Base-by-base conservation (phyloP, 92 coral and sea anemone species). In the Phymanthus crucifer region DNA sequence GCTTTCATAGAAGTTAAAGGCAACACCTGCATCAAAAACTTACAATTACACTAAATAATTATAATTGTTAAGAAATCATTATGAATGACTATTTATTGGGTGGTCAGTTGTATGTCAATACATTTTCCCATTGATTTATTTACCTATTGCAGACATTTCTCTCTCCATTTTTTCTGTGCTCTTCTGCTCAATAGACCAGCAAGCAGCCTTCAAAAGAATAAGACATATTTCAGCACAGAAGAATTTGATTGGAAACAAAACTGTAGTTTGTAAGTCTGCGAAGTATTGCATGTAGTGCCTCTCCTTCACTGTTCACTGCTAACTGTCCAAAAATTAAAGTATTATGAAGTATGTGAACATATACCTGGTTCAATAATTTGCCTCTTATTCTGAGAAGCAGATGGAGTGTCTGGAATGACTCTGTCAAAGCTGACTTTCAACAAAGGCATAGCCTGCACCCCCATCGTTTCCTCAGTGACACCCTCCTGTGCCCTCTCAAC, bases 311-410 rank as follows among this genome's bases (percentile, higher is more conserved):
- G n/a, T n/a, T n/a, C n/a, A n/a, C n/a, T n/a, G n/a, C n/a, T n/a
- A n/a, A n/a, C n/a, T n/a, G n/a, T n/a, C n/a, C n/a, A n/a, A n/a
- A n/a, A n/a, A n/a, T n/a, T n/a, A n/a, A n/a, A n/a, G n/a, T n/a
- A n/a, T n/a, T n/a, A n/a, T n/a, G n/a, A n/a, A n/a, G 34, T 8
- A 24, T 24, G 3, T 23, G n/a, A 40, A 65, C 57, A 6, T 31
- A 74, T 83, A 83, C 87, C 87, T 83, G 87, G 58, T 83, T 83
- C 12, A 83, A 68, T 29, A 83, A 74, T 56, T 82, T 82, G 21
- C 86, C 79, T 70, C 77, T 82, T 17, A 82, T 82, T 47, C 86
- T 34, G 19, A 83, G 81, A 32, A 75, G 73, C 29, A 83, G 82
- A 82, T 17, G 76, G 70, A 3, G 82, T 83, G 40, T 83, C 87